Conservation (phyloP, 2,888 invertebrate species). For the Dorcus parallelipipedus region DNA sequence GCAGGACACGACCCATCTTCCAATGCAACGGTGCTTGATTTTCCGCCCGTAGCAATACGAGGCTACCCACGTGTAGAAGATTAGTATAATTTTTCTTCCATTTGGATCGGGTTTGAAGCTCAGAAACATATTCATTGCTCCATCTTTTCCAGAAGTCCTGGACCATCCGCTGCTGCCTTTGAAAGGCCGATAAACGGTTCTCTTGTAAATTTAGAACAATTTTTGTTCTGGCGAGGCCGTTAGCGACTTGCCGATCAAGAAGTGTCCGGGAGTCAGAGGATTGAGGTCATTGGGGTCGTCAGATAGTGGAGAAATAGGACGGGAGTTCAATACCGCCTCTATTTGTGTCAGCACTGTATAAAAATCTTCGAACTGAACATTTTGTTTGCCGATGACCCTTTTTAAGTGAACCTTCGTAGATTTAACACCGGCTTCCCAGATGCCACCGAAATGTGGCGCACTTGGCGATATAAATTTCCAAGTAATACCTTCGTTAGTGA, state of each 20-base stretch:
- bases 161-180: conserved; percentile 25
- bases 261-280: conserved; percentile 33
- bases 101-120: conserved; percentile 23
- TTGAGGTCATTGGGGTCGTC: conserved; percentile 30
- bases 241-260: conserved; percentile 29
- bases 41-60: not conserved
- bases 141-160: conserved; percentile 31
- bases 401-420: conserved; percentile 33
- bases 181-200: conserved; percentile 26
- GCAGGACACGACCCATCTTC: not conserved
- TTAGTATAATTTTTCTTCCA: conserved; percentile 12
- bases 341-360: conserved; percentile 34
- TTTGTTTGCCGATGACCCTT: conserved; percentile 26
- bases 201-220: conserved; percentile 15
- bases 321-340: conserved; percentile 36
- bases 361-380: conserved; percentile 34
- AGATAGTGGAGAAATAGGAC: conserved; percentile 31
- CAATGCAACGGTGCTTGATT: conserved; percentile 1
- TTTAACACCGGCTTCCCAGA: conserved; percentile 40
- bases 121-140: conserved; percentile 28
- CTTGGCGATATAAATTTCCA: conserved; percentile 36
- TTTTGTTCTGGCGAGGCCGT: conserved; percentile 24
- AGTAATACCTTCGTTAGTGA: conserved; percentile 10
- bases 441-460: conserved; percentile 36
- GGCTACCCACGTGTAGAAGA: not conserved